Percentiles rank a stretch among this genome's conserved stretches.
These are phyloP conservation scores for Ameiurus melas DNA, from an alignment of 2,113 vertebrate genomes.

Conservation along the genomic window DNA sequence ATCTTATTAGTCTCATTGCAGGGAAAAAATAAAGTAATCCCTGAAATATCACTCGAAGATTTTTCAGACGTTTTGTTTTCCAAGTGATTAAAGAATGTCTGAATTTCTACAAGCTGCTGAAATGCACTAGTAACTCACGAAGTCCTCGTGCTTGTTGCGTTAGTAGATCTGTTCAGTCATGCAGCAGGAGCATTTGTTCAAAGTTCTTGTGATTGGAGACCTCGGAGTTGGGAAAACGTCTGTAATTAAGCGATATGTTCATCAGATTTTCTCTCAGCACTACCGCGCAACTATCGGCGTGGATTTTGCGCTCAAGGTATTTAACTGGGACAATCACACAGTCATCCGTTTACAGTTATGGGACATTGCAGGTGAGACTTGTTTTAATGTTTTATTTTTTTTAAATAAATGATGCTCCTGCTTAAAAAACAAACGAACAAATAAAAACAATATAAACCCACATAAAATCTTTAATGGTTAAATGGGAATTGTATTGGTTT, in stretches of 20 bases:
- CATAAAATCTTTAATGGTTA: too few relatives aligned
- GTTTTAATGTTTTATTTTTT: not conserved
- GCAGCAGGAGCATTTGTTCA: constrained; percentile 75
- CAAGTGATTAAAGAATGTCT: not conserved
- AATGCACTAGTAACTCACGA: not conserved
- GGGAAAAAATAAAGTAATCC: not conserved
- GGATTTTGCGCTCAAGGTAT: constrained; percentile 78
- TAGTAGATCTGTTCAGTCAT: constrained; percentile 40
- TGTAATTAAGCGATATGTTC: constrained; percentile 78
- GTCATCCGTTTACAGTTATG: constrained; percentile 76
- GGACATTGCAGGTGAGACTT: constrained; percentile 75
- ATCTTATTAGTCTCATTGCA: not conserved
- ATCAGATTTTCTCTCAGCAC: constrained; percentile 78
- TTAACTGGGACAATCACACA: constrained; percentile 72
- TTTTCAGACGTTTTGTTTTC: not conserved
- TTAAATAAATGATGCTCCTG: not conserved
- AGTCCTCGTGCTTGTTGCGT: not conserved
- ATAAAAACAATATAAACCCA: too few relatives aligned
- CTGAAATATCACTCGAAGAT: not conserved
- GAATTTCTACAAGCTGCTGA: not conserved
- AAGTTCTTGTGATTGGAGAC: constrained; percentile 78
- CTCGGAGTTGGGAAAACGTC: constrained; percentile 79
- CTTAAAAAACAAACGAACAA: too few relatives aligned
- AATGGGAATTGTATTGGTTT: too few relatives aligned
- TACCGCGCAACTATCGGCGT: constrained; percentile 80